A percentile compares a stretch with the other conserved stretches of the same genome.
Evolutionary conservation across 2,888 invertebrate species (phyloP).

Genomic region (Sympetrum striolatum): DNA sequence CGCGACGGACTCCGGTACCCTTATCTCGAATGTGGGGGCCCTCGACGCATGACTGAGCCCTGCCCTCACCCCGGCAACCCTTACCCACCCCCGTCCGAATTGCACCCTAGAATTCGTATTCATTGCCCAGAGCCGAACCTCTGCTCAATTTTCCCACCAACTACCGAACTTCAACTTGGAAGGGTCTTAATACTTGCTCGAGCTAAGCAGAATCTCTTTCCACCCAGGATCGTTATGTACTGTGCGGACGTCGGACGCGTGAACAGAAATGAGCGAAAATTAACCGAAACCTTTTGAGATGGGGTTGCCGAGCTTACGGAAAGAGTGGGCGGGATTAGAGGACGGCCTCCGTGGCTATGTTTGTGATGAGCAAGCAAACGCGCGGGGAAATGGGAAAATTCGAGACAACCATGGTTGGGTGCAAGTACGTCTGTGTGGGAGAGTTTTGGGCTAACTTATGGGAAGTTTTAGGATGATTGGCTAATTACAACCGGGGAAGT

Average conservation of each 20-base stretch:
- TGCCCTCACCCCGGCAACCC: background rate
- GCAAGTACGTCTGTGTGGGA: background rate
- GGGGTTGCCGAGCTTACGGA: background rate
- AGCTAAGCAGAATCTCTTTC: conserved; percentile 9
- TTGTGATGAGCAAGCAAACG: background rate
- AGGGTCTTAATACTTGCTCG: conserved; percentile 16
- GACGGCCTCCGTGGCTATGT: background rate
- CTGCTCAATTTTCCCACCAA: conserved; percentile 18
- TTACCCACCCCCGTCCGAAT: background rate
- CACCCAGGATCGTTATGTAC: background rate
- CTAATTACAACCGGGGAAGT: background rate
- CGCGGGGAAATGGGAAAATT: background rate
- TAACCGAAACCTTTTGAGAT: background rate
- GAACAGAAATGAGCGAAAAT: background rate
- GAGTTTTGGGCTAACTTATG: background rate
- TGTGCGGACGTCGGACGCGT: background rate
- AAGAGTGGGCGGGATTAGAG: background rate
- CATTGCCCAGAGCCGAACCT: conserved; percentile 26
- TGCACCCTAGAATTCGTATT: conserved; percentile 23
- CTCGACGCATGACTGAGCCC: background rate
- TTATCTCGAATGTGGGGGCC: background rate
- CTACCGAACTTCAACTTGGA: conserved; percentile 2
- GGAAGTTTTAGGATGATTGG: background rate
- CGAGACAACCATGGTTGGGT: background rate
- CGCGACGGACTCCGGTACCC: background rate